A percentile compares a stretch with the other conserved stretches of the same genome.
These are phyloP conservation scores for Salvator merianae DNA, from an alignment of 2,113 vertebrate genomes.

Conservation along the genomic window DNA sequence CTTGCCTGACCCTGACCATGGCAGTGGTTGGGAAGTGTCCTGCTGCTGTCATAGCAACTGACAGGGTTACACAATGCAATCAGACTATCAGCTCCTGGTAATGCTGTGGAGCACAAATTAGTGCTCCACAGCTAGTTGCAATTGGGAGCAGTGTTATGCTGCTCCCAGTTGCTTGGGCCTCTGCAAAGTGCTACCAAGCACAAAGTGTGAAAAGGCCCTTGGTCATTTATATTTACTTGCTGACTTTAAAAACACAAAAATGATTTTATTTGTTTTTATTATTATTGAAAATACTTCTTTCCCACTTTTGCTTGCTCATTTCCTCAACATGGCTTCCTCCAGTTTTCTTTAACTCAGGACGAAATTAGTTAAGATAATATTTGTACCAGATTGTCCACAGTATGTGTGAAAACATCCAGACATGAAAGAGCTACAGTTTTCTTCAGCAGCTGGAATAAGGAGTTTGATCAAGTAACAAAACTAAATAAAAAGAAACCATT, in stretches of 20 bases:
- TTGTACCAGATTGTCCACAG: background rate
- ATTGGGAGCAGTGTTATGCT: too few relatives aligned
- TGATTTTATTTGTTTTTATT: constrained; percentile 11
- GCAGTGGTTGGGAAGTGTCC: too few relatives aligned
- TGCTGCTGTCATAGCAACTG: too few relatives aligned
- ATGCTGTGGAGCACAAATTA: too few relatives aligned
- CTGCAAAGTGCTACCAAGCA: too few relatives aligned
- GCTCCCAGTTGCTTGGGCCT: too few relatives aligned
- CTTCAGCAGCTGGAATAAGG: constrained; percentile 68
- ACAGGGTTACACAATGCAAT: too few relatives aligned
- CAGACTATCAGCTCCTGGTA: too few relatives aligned
- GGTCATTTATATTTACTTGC: background rate
- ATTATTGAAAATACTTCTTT: background rate
- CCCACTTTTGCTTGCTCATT: background rate
- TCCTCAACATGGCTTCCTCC: background rate
- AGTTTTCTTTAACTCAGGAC: background rate
- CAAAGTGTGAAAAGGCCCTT: too few relatives aligned
- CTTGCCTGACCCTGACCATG: too few relatives aligned
- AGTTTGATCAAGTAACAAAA: constrained; percentile 72
- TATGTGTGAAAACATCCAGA: constrained; percentile 60
- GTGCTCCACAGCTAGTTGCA: too few relatives aligned
- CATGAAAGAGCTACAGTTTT: constrained; percentile 54
- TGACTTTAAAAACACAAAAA: constrained; percentile 8
- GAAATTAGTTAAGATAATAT: constrained; percentile 20
- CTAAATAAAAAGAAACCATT: constrained; percentile 72